Evolutionary conservation across 2,797 vertebrate species (phyloP).

Genomic region (Xyrichtys novacula): DNA sequence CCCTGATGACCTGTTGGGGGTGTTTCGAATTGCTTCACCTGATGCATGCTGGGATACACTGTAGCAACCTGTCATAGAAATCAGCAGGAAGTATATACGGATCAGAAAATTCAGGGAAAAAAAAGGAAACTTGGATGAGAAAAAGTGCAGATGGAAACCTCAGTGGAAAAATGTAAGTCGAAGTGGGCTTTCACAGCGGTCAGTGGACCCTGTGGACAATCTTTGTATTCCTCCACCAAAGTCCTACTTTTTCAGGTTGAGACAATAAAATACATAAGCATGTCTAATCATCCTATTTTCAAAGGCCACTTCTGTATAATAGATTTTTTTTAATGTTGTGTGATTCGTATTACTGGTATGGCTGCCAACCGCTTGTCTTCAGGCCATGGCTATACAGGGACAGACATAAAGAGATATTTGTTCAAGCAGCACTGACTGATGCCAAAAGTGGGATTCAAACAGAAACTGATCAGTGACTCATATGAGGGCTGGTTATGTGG

Average conservation of each 20-base stretch:
- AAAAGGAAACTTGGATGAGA: background rate
- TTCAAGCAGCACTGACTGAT: background rate
- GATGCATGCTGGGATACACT: constrained; percentile 27
- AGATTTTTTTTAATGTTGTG: background rate
- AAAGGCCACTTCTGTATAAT: background rate
- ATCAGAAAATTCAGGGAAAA: constrained; percentile 7
- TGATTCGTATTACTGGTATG: background rate
- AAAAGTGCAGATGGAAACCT: constrained; percentile 3
- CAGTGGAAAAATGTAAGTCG: too few relatives aligned
- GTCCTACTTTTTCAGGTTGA: too few relatives aligned
- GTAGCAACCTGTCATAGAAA: constrained; percentile 3
- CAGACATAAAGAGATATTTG: background rate
- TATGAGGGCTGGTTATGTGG: background rate
- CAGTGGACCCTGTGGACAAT: too few relatives aligned
- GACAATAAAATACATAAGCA: background rate
- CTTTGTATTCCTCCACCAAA: too few relatives aligned
- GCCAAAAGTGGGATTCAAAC: background rate
- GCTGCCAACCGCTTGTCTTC: background rate
- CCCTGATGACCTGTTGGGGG: constrained; percentile 28
- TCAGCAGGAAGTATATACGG: background rate
- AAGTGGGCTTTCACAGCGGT: background rate
- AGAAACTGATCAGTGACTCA: background rate
- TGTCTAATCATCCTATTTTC: background rate
- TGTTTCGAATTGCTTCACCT: constrained; percentile 16
- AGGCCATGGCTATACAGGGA: background rate